These are phyloP conservation scores for Chelon labrosus DNA, from an alignment of 2,797 vertebrate genomes.

Conservation along the genomic window DNA sequence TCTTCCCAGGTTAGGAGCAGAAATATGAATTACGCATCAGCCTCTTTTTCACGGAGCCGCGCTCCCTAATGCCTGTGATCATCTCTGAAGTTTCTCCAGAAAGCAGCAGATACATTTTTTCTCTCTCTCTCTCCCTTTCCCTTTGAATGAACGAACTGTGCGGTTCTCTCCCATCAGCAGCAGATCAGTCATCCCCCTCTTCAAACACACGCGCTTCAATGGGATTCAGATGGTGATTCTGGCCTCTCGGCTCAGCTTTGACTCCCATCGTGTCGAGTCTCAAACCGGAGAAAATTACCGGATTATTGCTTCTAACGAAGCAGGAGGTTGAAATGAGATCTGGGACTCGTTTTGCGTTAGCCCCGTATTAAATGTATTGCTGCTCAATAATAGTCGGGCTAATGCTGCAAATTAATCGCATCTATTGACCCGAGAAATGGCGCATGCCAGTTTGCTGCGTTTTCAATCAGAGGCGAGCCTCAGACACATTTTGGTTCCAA, in stretches of 20 bases:
- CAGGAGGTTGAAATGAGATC: constrained; percentile 28
- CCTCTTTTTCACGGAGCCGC: constrained; percentile 18
- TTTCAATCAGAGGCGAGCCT: constrained; percentile 49
- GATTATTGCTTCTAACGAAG: constrained; percentile 4
- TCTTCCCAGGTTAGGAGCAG: constrained; percentile 49
- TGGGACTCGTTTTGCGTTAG: constrained; percentile 15
- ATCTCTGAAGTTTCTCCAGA: constrained; percentile 67
- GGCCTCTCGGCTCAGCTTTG: constrained; percentile 46
- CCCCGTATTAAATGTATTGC: constrained; percentile 11
- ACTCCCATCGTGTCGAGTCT: constrained; percentile 32
- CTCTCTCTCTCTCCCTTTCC: too few species aligned
- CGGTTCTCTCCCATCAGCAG: constrained; percentile 51
- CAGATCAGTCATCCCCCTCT: constrained; percentile 56
- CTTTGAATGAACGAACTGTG: constrained; percentile 48
- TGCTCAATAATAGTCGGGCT: constrained; percentile 26
- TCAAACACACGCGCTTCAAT: constrained; percentile 57
- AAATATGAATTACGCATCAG: constrained; percentile 60
- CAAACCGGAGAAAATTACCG: constrained; percentile 38
- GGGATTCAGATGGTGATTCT: constrained; percentile 62
- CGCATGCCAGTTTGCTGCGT: constrained; percentile 29
- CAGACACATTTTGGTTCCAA: constrained; percentile 38
- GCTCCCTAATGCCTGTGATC: constrained; percentile 35
- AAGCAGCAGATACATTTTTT: constrained; percentile 21
- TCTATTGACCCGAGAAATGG: constrained; percentile 63
- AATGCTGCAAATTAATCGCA: constrained; percentile 64